Conservation (phyloP, 2,888 invertebrate species). For the Hyposoter didymator region DNA sequence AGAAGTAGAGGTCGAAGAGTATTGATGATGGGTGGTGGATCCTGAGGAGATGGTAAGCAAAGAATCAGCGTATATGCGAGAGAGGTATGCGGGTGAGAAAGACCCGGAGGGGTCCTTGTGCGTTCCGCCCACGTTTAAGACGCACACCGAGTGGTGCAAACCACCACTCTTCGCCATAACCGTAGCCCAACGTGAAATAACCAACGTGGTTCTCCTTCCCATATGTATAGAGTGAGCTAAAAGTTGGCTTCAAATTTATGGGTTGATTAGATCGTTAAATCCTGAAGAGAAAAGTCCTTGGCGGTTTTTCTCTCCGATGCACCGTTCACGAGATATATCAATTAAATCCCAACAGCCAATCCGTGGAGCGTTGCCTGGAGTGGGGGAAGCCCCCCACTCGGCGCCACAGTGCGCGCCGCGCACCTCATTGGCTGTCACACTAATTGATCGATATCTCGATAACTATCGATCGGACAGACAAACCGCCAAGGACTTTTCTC, state of each 20-base stretch:
- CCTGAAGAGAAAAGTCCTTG: not conserved
- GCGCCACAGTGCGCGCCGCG: not conserved
- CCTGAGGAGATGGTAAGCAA: conserved; percentile 28
- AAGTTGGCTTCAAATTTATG: conserved; percentile 1
- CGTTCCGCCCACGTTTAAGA: conserved; percentile 81
- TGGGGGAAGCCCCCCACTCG: not conserved
- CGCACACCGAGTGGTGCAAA: conserved; percentile 70
- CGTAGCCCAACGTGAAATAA: conserved; percentile 52
- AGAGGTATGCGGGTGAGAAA: conserved; percentile 82
- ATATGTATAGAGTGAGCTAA: not conserved
- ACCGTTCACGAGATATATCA: not conserved
- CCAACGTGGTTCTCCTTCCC: conserved; percentile 1
- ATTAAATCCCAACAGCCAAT: not conserved
- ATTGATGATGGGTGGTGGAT: conserved; percentile 29
- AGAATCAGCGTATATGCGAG: conserved; percentile 70
- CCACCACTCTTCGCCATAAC: conserved; percentile 63
- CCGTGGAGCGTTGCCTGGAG: not conserved
- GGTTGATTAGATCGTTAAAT: not conserved
- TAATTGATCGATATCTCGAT: not conserved
- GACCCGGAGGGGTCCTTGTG: conserved; percentile 75
- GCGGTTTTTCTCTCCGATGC: not conserved
- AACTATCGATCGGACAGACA: not conserved
- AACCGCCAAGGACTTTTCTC: not conserved
- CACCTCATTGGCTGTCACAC: not conserved
- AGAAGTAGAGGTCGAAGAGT: conserved; percentile 24